Evolutionary conservation across 2,888 invertebrate genomes (phyloP).

Genomic region (Clistopyga incitator): DNA sequence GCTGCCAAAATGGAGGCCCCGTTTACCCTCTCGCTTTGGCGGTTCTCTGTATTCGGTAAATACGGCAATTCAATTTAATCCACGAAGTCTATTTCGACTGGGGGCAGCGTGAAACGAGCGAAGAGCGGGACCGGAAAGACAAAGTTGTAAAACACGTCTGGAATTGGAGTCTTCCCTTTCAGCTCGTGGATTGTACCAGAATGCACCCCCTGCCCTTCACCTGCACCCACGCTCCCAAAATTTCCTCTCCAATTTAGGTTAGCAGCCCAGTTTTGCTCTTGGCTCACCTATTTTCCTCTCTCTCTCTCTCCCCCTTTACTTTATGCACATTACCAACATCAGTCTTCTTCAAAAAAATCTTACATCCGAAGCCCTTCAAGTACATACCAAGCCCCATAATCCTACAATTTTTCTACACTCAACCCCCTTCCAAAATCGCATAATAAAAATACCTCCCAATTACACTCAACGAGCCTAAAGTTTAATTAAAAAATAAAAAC

Average conservation of each 20-base stretch:
- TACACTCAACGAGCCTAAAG: too few species aligned
- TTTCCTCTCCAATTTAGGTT: conserved; percentile 56
- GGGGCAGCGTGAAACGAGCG: neutral
- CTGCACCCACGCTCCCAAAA: neutral
- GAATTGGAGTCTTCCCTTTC: conserved; percentile 6
- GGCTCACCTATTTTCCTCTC: conserved; percentile 55
- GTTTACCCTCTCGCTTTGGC: neutral
- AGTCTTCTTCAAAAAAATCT: too few species aligned
- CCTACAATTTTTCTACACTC: too few species aligned
- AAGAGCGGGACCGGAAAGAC: neutral
- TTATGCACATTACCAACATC: neutral
- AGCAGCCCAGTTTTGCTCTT: conserved; percentile 52
- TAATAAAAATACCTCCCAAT: too few species aligned
- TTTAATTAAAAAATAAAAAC: too few species aligned
- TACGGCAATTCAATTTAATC: conserved; percentile 4
- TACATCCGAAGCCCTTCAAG: too few species aligned
- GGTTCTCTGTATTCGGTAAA: neutral
- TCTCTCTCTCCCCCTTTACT: conserved; percentile 5
- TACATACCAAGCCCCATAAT: too few species aligned
- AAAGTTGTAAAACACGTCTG: conserved; percentile 17
- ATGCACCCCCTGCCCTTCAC: neutral
- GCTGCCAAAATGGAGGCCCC: neutral
- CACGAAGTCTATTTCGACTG: neutral
- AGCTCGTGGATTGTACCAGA: neutral
- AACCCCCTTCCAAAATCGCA: too few species aligned